Evolutionary conservation across 2,797 vertebrate species (phyloP), one percentile per base, ranked within the genome.

Genomic region (Heliangelus exortis): DNA sequence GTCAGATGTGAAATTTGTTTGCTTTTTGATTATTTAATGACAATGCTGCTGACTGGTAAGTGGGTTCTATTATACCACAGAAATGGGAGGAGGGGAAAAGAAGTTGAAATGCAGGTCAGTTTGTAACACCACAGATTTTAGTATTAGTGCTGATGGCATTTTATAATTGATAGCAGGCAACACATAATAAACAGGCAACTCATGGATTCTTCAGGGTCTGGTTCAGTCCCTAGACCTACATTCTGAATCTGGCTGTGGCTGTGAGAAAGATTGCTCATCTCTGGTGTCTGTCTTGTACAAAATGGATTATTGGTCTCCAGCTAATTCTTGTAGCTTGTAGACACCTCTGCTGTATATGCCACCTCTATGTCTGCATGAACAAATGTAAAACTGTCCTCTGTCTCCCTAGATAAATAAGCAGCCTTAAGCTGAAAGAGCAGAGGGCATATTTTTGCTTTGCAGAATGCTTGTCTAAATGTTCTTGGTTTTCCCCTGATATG

Each of bases 21-120:
- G 62, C 84, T 85, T 95, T 92, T 91, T 84, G 66, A 87, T 84
- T 95, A 72, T 84, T 88, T 91, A 74, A 95, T 96, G 89, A 86
- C 72, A 78, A 14, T 81, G 57, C 78, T 92, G 65, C 89, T 93
- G 86, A 89, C 84, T 63, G 53, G 62, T 84, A 83, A 91, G 63
- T 75, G 58, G 33, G n/a, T 80, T 94, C 65, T 47, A n/a, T 83
- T 91, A 33, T 89, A 12, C 48, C 62, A 34, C 1, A 69, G 51
- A 77, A 85, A 31, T 41, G 62, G 41, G 50, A 77, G 61, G 57
- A 54, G 58, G 50, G 43, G 59, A 84, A 23, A 47, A 84, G 72
- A 62, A 92, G 73, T 75, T 93, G 75, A 91, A 87, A 59, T 36
- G 68, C 84, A 78, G 87, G 82, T 87, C 72, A 53, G 62, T 77